Conservation (phyloP, 1,140 invertebrate species). For the Penaeus chinensis region DNA sequence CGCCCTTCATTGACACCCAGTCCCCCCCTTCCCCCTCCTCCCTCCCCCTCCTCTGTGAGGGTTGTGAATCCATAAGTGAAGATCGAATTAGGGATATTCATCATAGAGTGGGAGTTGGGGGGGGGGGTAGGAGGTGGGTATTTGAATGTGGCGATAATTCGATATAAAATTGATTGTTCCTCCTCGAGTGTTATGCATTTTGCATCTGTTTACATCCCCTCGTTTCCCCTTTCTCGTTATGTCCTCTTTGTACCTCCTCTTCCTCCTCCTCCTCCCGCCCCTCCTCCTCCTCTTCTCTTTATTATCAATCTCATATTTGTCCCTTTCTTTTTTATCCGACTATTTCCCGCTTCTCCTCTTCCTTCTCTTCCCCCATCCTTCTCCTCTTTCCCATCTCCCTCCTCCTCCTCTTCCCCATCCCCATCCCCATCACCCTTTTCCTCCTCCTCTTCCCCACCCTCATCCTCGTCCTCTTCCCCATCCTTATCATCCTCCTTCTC, state of each 20-base stretch:
- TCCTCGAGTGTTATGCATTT: too few species aligned
- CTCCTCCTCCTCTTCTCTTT: not conserved
- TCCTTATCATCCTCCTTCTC: too few species aligned
- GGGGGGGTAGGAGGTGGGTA: too few species aligned
- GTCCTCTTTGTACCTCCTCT: not conserved
- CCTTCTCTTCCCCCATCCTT: not conserved
- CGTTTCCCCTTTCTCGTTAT: not conserved
- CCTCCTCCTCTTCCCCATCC: too few species aligned
- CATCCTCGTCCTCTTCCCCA: not conserved
- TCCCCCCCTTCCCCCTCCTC: conserved; percentile 10
- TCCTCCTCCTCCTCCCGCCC: not conserved
- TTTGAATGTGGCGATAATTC: too few species aligned
- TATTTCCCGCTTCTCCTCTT: not conserved
- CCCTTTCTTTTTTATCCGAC: not conserved
- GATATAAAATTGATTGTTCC: too few species aligned
- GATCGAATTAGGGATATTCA: too few species aligned
- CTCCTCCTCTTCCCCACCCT: not conserved
- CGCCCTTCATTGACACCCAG: not conserved
- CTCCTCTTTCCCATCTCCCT: too few species aligned
- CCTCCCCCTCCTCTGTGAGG: not conserved
- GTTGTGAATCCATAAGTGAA: too few species aligned
- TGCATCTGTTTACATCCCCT: not conserved
- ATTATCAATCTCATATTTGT: too few species aligned
- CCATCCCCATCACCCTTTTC: too few species aligned
- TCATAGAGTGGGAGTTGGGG: too few species aligned